Percentiles rank a stretch among this genome's conserved stretches.
Evolutionary conservation across 1,140 invertebrate genomes (phyloP).

Genomic region (Drosophila ananassae): DNA sequence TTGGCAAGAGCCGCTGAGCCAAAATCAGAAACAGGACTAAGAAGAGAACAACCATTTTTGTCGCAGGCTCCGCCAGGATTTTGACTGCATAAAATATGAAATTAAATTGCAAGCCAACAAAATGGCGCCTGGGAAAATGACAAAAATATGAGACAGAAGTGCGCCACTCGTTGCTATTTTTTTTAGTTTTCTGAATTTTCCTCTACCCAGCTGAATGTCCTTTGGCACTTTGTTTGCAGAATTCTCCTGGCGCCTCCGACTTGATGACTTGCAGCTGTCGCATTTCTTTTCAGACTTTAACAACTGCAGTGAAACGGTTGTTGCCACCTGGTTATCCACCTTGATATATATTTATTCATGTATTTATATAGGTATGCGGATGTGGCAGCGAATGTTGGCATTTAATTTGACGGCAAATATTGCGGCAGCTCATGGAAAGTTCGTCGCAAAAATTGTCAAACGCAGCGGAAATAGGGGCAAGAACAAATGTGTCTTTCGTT

Average conservation of each 20-base stretch:
- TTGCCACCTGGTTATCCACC: slow-evolving; percentile 47
- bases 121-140: slow-evolving; percentile 59
- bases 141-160: slow-evolving; percentile 54
- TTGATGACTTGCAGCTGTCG: slow-evolving; percentile 61
- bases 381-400: slow-evolving; percentile 19
- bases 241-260: slow-evolving; percentile 45
- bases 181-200: neutral
- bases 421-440: slow-evolving; percentile 28
- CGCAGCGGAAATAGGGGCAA: neutral
- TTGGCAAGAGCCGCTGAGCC: neutral
- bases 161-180: slow-evolving; percentile 17
- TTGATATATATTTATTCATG: neutral
- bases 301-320: slow-evolving; percentile 40
- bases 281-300: slow-evolving; percentile 46
- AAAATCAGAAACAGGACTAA: neutral
- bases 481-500: no score
- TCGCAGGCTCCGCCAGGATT: slow-evolving; percentile 49
- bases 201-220: neutral
- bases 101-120: slow-evolving; percentile 60
- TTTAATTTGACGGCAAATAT: slow-evolving; percentile 50
- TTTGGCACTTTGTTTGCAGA: slow-evolving; percentile 41
- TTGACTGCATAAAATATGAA: slow-evolving; percentile 64
- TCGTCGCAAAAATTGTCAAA: neutral
- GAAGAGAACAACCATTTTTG: slow-evolving; percentile 42
- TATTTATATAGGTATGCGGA: slow-evolving; percentile 5